These are phyloP conservation scores for Rhodinocichla rosea DNA, from an alignment of 2,113 vertebrate species.

Conservation along the genomic window DNA sequence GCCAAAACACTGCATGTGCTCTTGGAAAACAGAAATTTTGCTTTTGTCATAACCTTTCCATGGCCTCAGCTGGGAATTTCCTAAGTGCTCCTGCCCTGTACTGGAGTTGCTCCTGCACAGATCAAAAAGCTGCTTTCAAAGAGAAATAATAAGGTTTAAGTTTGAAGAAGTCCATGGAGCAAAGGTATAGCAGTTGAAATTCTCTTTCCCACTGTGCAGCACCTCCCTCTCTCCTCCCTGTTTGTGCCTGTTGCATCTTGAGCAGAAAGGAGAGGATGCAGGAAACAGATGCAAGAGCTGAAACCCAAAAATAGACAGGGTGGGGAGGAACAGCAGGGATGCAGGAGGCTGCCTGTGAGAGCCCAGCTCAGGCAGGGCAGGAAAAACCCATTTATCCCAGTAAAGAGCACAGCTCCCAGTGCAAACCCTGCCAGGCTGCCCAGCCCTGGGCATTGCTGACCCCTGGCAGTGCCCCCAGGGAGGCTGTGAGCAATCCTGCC, in stretches of 20 bases:
- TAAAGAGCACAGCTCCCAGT: background rate
- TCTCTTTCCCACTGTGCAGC: background rate
- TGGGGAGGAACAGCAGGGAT: background rate
- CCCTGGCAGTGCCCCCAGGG: accelerated
- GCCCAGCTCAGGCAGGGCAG: background rate
- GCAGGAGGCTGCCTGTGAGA: background rate
- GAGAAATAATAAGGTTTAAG: background rate
- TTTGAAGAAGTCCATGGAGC: background rate
- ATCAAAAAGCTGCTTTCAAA: background rate
- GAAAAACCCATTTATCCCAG: background rate
- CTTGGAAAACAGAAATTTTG: background rate
- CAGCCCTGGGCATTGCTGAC: background rate
- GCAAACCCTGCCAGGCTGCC: background rate
- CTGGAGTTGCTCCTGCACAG: background rate
- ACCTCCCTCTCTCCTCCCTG: background rate
- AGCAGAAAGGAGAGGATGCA: constrained; percentile 19
- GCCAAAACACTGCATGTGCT: background rate
- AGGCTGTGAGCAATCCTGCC: background rate
- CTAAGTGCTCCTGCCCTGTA: background rate
- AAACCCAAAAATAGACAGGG: constrained; percentile 31
- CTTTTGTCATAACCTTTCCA: background rate
- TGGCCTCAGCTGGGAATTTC: background rate
- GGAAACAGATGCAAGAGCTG: constrained; percentile 34
- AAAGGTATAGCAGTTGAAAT: background rate
- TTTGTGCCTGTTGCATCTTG: background rate